phyloP scores from a whole-genome alignment of 2,113 vertebrate species.

The Egretta garzetta region DNA sequence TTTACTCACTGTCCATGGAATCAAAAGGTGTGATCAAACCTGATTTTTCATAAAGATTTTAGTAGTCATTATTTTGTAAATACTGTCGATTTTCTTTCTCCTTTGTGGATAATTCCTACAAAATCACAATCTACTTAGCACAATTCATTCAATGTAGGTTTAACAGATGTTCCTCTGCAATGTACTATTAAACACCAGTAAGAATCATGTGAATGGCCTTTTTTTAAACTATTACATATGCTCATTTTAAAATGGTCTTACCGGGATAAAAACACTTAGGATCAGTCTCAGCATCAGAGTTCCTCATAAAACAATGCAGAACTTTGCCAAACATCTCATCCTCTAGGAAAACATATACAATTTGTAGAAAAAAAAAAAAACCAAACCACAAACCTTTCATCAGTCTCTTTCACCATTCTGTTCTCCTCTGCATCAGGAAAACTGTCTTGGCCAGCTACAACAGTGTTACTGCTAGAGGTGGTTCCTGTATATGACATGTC shows the following conservation, averaged over 20 bases:
- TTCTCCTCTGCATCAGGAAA: conserved; percentile 88
- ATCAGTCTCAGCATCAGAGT: background rate
- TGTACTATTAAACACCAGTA: background rate
- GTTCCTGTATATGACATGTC: conserved; percentile 79
- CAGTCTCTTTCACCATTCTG: conserved; percentile 86
- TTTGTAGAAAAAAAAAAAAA: background rate
- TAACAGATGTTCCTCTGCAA: background rate
- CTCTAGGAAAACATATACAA: background rate
- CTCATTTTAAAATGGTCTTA: background rate
- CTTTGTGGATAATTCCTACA: background rate
- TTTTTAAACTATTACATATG: background rate
- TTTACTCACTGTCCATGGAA: background rate
- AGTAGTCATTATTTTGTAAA: background rate
- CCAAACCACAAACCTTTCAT: conserved; percentile 85
- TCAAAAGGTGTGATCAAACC: background rate
- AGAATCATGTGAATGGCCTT: background rate
- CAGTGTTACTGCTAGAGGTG: conserved; percentile 95
- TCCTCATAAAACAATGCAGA: background rate
- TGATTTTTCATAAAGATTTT: background rate
- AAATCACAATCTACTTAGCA: background rate
- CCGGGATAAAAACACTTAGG: rapidly evolving
- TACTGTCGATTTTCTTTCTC: background rate
- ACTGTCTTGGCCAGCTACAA: conserved; percentile 92
- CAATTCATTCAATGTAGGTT: background rate
- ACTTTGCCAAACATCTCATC: background rate